These are phyloP conservation scores for Zonitis immaculata DNA, from an alignment of 2,888 invertebrate genomes.

Conservation along the genomic window DNA sequence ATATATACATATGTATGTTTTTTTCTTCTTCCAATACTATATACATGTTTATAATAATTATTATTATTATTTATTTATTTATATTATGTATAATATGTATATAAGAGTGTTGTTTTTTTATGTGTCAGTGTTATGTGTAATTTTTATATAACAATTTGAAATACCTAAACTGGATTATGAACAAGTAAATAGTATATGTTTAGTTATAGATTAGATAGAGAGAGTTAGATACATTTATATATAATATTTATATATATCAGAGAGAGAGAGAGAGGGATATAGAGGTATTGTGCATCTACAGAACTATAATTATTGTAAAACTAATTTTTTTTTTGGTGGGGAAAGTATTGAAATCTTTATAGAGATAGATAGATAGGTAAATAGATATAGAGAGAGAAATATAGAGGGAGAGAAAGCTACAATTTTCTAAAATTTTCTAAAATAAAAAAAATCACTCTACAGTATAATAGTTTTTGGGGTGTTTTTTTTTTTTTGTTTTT, in stretches of 20 bases:
- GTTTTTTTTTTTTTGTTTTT: no score
- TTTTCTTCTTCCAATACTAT: not conserved
- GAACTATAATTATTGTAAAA: no score
- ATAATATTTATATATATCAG: no score
- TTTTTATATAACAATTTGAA: slow-evolving; percentile 36
- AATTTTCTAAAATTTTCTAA: slow-evolving; percentile 12
- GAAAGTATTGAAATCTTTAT: not conserved
- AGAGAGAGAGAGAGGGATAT: slow-evolving; percentile 24
- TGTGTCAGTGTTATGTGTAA: not conserved
- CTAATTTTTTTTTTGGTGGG: slow-evolving; percentile 1
- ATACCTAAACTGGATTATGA: slow-evolving; percentile 38
- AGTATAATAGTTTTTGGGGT: slow-evolving; percentile 34
- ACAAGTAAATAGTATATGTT: slow-evolving; percentile 34
- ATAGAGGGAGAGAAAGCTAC: not conserved
- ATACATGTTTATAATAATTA: slow-evolving; percentile 1
- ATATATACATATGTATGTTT: not conserved
- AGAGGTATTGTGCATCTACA: slow-evolving; percentile 39
- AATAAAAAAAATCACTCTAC: slow-evolving; percentile 27
- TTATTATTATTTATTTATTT: slow-evolving; percentile 22
- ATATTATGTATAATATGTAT: slow-evolving; percentile 30
- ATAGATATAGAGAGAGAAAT: no score
- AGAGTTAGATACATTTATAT: no score
- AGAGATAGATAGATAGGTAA: not conserved
- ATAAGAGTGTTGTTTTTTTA: slow-evolving; percentile 29
- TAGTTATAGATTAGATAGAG: not conserved